Evolutionary conservation across 2,888 invertebrate species (phyloP).

Genomic region (Hydrotaea diabolus): DNA sequence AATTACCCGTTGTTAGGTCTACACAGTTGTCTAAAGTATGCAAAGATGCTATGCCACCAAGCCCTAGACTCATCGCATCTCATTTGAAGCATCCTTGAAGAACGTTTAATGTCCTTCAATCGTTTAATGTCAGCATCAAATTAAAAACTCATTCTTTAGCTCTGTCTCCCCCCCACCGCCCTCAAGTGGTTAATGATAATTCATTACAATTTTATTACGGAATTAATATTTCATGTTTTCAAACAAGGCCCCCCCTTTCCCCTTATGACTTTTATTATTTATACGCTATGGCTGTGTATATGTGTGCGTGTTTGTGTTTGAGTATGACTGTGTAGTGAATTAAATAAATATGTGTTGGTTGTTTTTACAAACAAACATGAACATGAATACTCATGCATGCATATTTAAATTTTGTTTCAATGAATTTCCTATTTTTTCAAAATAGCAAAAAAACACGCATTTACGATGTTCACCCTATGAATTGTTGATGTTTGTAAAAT

Average conservation of each 20-base stretch:
- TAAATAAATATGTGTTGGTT: neutral
- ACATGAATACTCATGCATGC: neutral
- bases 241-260: neutral
- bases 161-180: neutral
- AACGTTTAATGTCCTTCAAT: neutral
- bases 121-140: neutral
- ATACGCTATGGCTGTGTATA: neutral
- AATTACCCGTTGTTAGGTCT: too few species aligned
- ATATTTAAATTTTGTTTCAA: constrained; percentile 3
- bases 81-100: neutral
- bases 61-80: too few species aligned
- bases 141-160: neutral
- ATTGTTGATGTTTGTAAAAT: neutral
- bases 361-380: neutral
- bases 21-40: too few species aligned
- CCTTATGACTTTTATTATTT: neutral
- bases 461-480: neutral
- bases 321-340: neutral
- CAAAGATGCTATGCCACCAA: too few species aligned
- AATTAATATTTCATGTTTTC: constrained; percentile 5
- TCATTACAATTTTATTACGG: neutral
- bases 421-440: constrained; percentile 13
- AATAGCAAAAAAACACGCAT: neutral
- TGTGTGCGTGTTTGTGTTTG: neutral
- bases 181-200: constrained; percentile 9